A percentile compares a stretch with the other conserved stretches of the same genome.
Conservation (phyloP, 2,888 invertebrate species). For the Calephelis perditalis region DNA sequence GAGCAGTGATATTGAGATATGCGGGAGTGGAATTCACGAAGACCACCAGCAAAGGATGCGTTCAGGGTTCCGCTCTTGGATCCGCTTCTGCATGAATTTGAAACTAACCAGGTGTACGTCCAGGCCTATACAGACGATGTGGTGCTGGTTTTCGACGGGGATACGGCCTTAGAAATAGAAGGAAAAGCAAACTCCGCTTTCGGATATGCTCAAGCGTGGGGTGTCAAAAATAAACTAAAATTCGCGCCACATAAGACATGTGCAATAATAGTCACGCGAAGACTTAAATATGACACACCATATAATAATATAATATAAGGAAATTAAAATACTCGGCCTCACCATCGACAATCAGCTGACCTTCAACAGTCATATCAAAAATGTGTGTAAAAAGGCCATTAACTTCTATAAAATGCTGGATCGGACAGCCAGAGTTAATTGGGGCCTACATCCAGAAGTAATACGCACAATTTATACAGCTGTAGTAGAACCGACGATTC, state of each 20-base stretch:
- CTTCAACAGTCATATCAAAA: constrained; percentile 13
- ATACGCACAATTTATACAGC: constrained; percentile 12
- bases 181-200: no score
- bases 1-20: no score
- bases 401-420: constrained; percentile 14
- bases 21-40: no score
- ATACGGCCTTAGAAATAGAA: no score
- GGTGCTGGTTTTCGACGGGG: no score
- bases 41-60: no score
- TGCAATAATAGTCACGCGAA: constrained; percentile 13
- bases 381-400: constrained; percentile 10
- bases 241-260: no score
- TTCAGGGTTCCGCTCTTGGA: no score
- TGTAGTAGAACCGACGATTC: constrained; percentile 15
- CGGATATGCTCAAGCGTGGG: no score
- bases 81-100: no score
- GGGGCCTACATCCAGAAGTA: constrained; percentile 20
- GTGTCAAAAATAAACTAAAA: neutral
- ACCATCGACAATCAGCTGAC: constrained; percentile 14
- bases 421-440: constrained; percentile 14
- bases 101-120: no score
- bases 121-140: no score
- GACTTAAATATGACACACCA: constrained; percentile 15
- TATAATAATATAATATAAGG: neutral
- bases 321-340: constrained; percentile 17